These are phyloP conservation scores for Archegozetes longisetosus DNA, from an alignment of 1,140 invertebrate species.

Conservation along the genomic window DNA sequence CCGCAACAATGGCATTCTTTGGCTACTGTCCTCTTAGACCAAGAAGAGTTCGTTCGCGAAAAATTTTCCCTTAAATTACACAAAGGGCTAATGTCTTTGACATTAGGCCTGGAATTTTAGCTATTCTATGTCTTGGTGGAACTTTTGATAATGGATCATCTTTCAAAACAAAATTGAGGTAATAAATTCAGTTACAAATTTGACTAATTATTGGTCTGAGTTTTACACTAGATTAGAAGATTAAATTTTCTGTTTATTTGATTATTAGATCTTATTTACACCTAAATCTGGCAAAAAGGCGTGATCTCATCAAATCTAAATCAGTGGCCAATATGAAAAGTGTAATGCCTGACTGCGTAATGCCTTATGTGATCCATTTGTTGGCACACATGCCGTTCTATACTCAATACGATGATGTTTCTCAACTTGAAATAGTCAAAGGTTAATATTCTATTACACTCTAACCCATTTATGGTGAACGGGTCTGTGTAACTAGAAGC, in stretches of 20 bases:
- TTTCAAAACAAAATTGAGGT: constrained; percentile 18
- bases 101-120: constrained; percentile 90
- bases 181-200: no score
- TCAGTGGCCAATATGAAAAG: constrained; percentile 24
- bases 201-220: background rate
- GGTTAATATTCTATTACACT: constrained; percentile 12
- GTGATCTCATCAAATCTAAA: constrained; percentile 64
- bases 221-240: no score
- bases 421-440: constrained; percentile 32
- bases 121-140: constrained; percentile 71
- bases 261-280: constrained; percentile 41
- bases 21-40: constrained; percentile 14
- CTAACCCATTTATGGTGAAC: background rate
- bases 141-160: constrained; percentile 9
- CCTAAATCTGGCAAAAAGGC: constrained; percentile 66
- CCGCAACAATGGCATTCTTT: constrained; percentile 16
- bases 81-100: constrained; percentile 44
- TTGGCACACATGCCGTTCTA: constrained; percentile 77
- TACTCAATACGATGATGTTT: constrained; percentile 52
- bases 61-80: constrained; percentile 77
- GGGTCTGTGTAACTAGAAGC: no score
- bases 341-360: constrained; percentile 71
- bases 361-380: constrained; percentile 83
- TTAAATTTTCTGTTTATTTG: no score
- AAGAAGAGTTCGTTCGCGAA: constrained; percentile 47